Conservation (phyloP, 2,888 invertebrate genomes). For the Melinopterus prodromus region DNA sequence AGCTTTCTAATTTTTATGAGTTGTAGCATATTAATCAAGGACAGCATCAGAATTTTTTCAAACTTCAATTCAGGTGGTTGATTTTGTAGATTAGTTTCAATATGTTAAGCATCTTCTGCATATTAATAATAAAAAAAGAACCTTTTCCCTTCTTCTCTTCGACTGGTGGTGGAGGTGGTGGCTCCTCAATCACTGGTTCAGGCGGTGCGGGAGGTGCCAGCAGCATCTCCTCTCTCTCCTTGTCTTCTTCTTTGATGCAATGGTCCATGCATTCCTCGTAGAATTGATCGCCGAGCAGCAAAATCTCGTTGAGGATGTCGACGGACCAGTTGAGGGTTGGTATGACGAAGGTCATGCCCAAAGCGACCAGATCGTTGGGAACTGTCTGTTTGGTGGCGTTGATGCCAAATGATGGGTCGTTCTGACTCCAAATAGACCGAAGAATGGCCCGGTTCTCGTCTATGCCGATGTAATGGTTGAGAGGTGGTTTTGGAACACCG, state of each 20-base stretch:
- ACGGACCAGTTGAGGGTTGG: slow-evolving; percentile 52
- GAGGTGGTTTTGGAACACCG: slow-evolving; percentile 55
- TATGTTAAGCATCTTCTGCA: too few species aligned
- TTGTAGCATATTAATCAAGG: too few species aligned
- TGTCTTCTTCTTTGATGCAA: slow-evolving; percentile 37
- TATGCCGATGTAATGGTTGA: slow-evolving; percentile 58
- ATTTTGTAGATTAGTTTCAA: too few species aligned
- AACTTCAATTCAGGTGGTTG: too few species aligned
- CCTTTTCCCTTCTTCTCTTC: slow-evolving; percentile 23
- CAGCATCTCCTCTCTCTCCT: slow-evolving; percentile 37
- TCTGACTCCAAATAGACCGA: slow-evolving; percentile 50
- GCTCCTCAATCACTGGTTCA: slow-evolving; percentile 5
- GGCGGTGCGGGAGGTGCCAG: slow-evolving; percentile 8
- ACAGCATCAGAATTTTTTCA: too few species aligned
- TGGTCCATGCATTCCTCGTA: slow-evolving; percentile 51
- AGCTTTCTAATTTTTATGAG: too few species aligned
- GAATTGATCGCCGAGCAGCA: slow-evolving; percentile 53
- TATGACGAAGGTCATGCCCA: slow-evolving; percentile 53
- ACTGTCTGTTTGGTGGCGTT: slow-evolving; percentile 55
- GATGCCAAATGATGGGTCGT: slow-evolving; percentile 45
- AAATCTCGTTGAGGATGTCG: slow-evolving; percentile 54
- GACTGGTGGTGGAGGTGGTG: slow-evolving; percentile 9
- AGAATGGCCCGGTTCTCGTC: slow-evolving; percentile 58
- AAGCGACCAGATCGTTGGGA: slow-evolving; percentile 54
- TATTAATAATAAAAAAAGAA: too few species aligned